A percentile compares a stretch with the other conserved stretches of the same genome.
Conservation (phyloP, 2,113 vertebrate species). For the Asarcornis scutulata region DNA sequence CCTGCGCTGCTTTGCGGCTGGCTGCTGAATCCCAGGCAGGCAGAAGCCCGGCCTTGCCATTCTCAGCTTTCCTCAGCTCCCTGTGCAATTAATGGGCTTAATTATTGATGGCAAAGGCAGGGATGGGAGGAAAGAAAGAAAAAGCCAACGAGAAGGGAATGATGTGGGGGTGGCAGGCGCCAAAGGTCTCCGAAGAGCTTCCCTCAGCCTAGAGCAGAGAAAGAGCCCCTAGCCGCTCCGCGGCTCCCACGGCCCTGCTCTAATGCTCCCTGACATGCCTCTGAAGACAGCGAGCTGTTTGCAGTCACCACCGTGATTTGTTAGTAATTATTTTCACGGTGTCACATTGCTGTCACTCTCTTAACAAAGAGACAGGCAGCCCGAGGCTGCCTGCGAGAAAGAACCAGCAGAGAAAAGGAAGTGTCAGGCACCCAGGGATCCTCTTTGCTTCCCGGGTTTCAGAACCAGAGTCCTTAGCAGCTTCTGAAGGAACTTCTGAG, state of each 20-base stretch:
- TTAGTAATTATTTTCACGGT: slow-evolving; percentile 99
- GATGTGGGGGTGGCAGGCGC: slow-evolving; percentile 24
- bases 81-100: slow-evolving; percentile 41
- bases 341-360: slow-evolving; percentile 98
- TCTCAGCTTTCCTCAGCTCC: slow-evolving; percentile 1
- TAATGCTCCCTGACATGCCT: slow-evolving; percentile 97
- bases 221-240: slow-evolving; percentile 47
- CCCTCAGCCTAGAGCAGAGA: slow-evolving; percentile 42
- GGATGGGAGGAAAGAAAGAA: slow-evolving; percentile 23
- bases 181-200: slow-evolving; percentile 58
- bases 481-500: slow-evolving; percentile 75
- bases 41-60: background rate
- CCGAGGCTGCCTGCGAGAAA: slow-evolving; percentile 82
- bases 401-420: slow-evolving; percentile 77
- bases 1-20: background rate
- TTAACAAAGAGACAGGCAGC: slow-evolving; percentile 91
- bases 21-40: background rate
- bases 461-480: slow-evolving; percentile 72
- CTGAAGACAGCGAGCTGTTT: slow-evolving; percentile 98
- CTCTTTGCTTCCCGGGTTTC: slow-evolving; percentile 76
- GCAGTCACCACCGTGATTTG: slow-evolving; percentile 99
- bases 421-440: slow-evolving; percentile 77
- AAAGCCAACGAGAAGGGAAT: background rate
- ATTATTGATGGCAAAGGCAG: slow-evolving; percentile 43
- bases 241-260: slow-evolving; percentile 83